Conservation (phyloP, 2,113 vertebrate species). For the Vimba vimba region DNA sequence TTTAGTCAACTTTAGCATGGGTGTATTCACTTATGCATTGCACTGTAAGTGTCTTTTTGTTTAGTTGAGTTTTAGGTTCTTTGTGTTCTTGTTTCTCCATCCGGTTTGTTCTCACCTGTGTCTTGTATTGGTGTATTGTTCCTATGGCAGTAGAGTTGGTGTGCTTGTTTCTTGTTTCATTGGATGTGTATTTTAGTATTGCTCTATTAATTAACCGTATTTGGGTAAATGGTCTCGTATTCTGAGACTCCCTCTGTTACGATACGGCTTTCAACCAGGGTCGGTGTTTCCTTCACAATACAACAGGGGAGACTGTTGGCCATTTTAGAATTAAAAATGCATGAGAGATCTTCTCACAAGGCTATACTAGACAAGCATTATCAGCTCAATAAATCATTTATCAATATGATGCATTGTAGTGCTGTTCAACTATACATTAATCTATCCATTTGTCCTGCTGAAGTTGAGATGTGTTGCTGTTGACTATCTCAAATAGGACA, state of each 20-base stretch:
- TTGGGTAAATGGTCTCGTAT: not conserved
- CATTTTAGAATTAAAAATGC: slow-evolving; percentile 21
- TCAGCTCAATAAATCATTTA: slow-evolving; percentile 48
- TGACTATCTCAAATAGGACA: not conserved
- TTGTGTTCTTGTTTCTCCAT: too few relatives aligned
- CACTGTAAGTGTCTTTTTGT: too few relatives aligned
- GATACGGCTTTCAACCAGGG: not conserved
- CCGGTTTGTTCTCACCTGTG: too few relatives aligned
- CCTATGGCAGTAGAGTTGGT: too few relatives aligned
- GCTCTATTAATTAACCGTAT: not conserved
- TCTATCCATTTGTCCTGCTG: not conserved
- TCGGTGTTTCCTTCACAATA: not conserved
- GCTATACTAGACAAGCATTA: slow-evolving; percentile 7
- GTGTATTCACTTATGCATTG: too few relatives aligned
- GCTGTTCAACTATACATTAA: not conserved
- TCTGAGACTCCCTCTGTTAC: not conserved
- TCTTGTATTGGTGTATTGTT: too few relatives aligned
- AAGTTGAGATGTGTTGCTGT: not conserved
- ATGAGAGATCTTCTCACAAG: slow-evolving; percentile 20
- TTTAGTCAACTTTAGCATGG: too few relatives aligned
- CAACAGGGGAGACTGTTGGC: not conserved
- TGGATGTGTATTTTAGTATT: not conserved
- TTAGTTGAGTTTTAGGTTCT: too few relatives aligned
- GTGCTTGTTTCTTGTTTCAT: too few relatives aligned
- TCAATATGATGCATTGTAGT: not conserved